Evolutionary conservation across 2,888 invertebrate species (phyloP).

Genomic region (Drosophila demipolita): DNA sequence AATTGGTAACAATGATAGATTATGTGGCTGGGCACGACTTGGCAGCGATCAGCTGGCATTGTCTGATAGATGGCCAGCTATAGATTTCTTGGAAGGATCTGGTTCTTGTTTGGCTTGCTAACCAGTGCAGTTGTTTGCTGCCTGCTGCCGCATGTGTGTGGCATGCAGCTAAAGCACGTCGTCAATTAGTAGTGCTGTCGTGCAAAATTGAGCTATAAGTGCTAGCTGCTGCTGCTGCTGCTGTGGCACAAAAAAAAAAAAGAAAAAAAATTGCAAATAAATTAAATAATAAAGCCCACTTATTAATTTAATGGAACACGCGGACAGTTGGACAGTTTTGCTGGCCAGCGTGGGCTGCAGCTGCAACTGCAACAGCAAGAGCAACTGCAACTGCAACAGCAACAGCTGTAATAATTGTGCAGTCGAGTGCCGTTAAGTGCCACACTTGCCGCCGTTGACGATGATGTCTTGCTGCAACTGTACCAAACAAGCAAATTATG

Average conservation of each 20-base stretch:
- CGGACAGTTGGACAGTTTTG: constrained; percentile 16
- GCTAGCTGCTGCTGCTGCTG: constrained; percentile 20
- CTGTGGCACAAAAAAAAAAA: constrained; percentile 22
- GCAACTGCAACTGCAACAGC: not conserved
- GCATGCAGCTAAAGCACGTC: constrained; percentile 14
- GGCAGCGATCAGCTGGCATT: constrained; percentile 23
- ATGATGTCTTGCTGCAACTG: constrained; percentile 65
- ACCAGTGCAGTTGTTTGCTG: constrained; percentile 2
- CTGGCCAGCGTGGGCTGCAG: constrained; percentile 34
- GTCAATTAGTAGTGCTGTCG: constrained; percentile 39
- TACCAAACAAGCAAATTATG: constrained; percentile 67
- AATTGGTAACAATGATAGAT: constrained; percentile 59
- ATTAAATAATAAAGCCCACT: constrained; percentile 69
- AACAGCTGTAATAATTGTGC: constrained; percentile 59
- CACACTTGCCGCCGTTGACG: constrained; percentile 58
- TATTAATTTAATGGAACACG: constrained; percentile 62
- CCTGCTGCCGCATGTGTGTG: constrained; percentile 22
- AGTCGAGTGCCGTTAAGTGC: constrained; percentile 67
- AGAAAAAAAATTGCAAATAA: constrained; percentile 44
- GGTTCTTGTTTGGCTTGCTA: constrained; percentile 10
- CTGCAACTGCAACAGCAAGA: not conserved
- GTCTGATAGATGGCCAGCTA: constrained; percentile 26
- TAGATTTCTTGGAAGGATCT: constrained; percentile 48
- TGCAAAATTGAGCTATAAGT: constrained; percentile 72
- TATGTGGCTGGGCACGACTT: constrained; percentile 48